Conservation (phyloP, 1,140 invertebrate genomes). For the Apis laboriosa region DNA sequence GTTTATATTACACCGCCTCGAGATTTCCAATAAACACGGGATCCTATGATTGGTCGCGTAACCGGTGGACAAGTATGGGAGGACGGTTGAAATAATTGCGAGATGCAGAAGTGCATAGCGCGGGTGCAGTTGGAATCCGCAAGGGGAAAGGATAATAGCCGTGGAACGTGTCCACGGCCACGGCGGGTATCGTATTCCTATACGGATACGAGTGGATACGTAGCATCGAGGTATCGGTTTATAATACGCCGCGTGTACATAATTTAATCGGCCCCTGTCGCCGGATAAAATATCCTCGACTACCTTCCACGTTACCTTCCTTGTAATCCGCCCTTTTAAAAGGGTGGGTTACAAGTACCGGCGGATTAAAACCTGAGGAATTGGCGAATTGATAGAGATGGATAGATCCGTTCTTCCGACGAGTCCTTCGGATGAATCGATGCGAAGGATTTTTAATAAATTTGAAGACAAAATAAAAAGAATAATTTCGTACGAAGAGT, state of each 20-base stretch:
- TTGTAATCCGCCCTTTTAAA: slow-evolving; percentile 27
- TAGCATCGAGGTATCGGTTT: slow-evolving; percentile 45
- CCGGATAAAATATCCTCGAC: slow-evolving; percentile 34
- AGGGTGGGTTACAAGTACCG: neutral
- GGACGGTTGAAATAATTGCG: slow-evolving; percentile 43
- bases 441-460: no score
- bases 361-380: slow-evolving; percentile 27
- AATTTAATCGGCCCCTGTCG: slow-evolving; percentile 42
- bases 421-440: no score
- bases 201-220: neutral
- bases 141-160: slow-evolving; percentile 54
- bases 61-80: neutral
- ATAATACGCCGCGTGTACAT: slow-evolving; percentile 44
- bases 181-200: slow-evolving; percentile 17
- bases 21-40: neutral
- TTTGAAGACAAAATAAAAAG: no score
- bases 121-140: slow-evolving; percentile 37
- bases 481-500: neutral
- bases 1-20: neutral
- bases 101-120: neutral
- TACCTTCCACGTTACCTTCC: neutral
- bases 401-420: no score
- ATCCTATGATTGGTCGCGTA: neutral
- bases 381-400: no score
- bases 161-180: slow-evolving; percentile 37